phyloP scores from a whole-genome alignment of 2,888 invertebrate species.

The Hartigia nigra region DNA sequence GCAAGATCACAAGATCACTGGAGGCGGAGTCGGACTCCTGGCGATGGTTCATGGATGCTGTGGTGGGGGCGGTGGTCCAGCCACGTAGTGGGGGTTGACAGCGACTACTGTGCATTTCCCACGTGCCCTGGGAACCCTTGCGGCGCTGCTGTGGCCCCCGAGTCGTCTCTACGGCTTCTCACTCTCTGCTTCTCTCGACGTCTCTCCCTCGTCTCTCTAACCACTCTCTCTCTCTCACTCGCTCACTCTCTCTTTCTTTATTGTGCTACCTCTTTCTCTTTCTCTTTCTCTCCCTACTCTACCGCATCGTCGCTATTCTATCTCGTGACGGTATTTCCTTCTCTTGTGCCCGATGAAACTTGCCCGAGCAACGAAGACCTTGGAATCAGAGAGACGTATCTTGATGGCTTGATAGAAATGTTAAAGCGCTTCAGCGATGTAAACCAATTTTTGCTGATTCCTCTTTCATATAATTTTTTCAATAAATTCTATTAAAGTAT shows the following conservation, averaged over 20 bases:
- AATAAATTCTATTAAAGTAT: not conserved
- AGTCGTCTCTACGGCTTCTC: constrained; percentile 3
- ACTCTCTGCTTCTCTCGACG: constrained; percentile 6
- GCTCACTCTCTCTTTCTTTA: constrained; percentile 1
- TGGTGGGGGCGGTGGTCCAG: constrained; percentile 54
- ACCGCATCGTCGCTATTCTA: not conserved
- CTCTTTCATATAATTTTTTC: not conserved
- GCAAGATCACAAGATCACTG: constrained; percentile 44
- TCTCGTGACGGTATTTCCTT: not conserved
- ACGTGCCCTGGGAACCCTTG: constrained; percentile 70
- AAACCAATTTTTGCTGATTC: not conserved
- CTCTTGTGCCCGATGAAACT: not conserved
- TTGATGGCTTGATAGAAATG: not conserved
- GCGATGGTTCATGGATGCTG: constrained; percentile 44
- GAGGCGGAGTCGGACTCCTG: constrained; percentile 51
- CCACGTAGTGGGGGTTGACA: constrained; percentile 62
- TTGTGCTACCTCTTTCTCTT: not conserved
- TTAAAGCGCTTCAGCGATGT: not conserved
- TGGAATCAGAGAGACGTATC: not conserved
- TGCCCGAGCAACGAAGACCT: not conserved
- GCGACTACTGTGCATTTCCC: constrained; percentile 75
- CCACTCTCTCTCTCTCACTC: constrained; percentile 33
- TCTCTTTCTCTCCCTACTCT: not conserved
- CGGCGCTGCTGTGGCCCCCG: constrained; percentile 66
- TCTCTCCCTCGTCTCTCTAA: constrained; percentile 9